A percentile compares a stretch with the other conserved stretches of the same genome.
phyloP scores from a whole-genome alignment of 2,113 vertebrate genomes.

The Seriola aureovittata region DNA sequence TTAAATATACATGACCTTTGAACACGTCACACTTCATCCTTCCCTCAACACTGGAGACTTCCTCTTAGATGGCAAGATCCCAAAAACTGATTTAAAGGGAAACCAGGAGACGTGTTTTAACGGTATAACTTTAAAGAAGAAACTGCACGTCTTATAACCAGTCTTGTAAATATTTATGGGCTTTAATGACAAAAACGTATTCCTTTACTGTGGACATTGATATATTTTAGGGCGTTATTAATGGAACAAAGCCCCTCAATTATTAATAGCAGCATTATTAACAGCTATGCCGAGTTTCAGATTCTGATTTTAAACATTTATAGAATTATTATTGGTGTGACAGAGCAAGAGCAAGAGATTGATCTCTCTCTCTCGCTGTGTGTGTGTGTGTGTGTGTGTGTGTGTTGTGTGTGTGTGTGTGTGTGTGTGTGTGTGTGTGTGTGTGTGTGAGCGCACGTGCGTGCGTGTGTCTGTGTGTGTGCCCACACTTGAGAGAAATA shows the following conservation, averaged over 20 bases:
- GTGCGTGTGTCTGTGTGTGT: conserved; percentile 5
- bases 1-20: conserved; percentile 21
- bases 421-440: conserved; percentile 1
- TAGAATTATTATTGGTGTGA: conserved; percentile 80
- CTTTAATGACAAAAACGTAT: conserved; percentile 48
- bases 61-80: background rate
- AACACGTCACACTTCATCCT: background rate
- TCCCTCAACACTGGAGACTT: background rate
- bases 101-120: conserved; percentile 12
- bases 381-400: conserved; percentile 1
- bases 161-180: conserved; percentile 70
- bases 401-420: conserved; percentile 19
- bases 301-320: conserved; percentile 80
- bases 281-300: conserved; percentile 57
- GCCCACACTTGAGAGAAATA: background rate
- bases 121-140: background rate
- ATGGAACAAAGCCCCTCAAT: conserved; percentile 71
- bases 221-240: conserved; percentile 70
- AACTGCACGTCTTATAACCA: conserved; percentile 8
- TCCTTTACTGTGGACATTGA: conserved; percentile 54
- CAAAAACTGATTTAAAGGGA: conserved; percentile 14
- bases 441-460: background rate
- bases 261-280: conserved; percentile 78
- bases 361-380: conserved; percentile 39
- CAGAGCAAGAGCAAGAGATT: conserved; percentile 63